Percentiles rank a stretch among this genome's conserved stretches.
These are phyloP conservation scores for Rhopalosiphum padi DNA, from an alignment of 1,140 invertebrate species.

Conservation along the genomic window DNA sequence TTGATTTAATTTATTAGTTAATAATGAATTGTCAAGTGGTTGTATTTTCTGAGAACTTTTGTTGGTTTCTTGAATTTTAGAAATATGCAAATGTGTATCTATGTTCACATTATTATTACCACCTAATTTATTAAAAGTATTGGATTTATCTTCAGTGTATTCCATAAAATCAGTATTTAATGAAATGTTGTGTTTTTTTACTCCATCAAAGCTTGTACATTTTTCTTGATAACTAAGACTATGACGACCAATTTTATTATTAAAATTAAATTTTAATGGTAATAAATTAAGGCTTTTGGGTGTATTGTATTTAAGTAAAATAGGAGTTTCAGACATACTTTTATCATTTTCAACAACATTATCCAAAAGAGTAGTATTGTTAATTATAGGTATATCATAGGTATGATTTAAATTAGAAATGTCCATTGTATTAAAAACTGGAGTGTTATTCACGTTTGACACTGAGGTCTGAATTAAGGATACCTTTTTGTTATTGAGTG, in stretches of 20 bases:
- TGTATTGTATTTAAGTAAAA: not conserved
- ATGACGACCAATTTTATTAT: not conserved
- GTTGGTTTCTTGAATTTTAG: not conserved
- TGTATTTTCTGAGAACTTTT: no score
- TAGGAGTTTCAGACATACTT: not conserved
- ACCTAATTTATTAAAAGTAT: not conserved
- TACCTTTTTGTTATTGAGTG: not conserved
- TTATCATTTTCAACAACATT: not conserved
- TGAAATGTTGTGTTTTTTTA: not conserved
- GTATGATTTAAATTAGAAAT: slow-evolving; percentile 34
- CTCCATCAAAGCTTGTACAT: not conserved
- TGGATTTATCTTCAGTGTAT: not conserved
- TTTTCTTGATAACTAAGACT: slow-evolving; percentile 13
- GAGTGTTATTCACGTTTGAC: not conserved
- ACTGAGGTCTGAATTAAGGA: not conserved
- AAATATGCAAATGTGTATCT: not conserved
- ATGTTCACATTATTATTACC: not conserved
- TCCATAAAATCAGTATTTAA: not conserved
- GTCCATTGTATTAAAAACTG: not conserved
- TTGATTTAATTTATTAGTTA: not conserved
- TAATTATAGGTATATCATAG: not conserved
- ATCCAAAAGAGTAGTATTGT: not conserved
- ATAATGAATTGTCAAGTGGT: not conserved
- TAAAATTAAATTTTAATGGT: slow-evolving; percentile 10
- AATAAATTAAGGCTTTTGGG: not conserved